Conservation (phyloP, 2,113 vertebrate genomes). For the Oncorhynchus keta region DNA sequence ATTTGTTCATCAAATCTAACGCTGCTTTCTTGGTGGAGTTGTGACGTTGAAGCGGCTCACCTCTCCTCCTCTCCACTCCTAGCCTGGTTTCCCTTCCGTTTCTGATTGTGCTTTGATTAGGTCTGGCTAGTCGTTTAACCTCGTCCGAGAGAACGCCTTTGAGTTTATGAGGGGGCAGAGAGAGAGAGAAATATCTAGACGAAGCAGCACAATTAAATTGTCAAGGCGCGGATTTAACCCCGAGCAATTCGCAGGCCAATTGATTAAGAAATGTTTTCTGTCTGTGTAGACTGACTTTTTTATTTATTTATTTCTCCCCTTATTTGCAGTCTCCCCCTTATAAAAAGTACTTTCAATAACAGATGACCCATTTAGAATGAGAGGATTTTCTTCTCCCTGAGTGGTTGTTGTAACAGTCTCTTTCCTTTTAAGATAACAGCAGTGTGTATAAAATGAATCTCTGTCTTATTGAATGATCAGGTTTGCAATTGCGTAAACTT, state of each 20-base stretch:
- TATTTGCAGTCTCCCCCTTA: slow-evolving; percentile 33
- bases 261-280: slow-evolving; percentile 54
- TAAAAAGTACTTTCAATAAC: slow-evolving; percentile 60
- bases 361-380: slow-evolving; percentile 59
- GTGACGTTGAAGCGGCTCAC: slow-evolving; percentile 75
- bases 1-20: slow-evolving; percentile 89
- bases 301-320: slow-evolving; percentile 26
- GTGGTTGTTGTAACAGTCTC: slow-evolving; percentile 30
- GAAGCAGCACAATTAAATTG: slow-evolving; percentile 64
- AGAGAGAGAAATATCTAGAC: neutral
- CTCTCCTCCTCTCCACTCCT: neutral
- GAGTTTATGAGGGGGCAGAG: slow-evolving; percentile 44
- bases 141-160: slow-evolving; percentile 48
- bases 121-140: slow-evolving; percentile 67
- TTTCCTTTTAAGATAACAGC: slow-evolving; percentile 41
- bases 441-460: slow-evolving; percentile 36
- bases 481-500: slow-evolving; percentile 33
- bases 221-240: slow-evolving; percentile 55
- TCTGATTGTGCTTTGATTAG: slow-evolving; percentile 77
- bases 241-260: slow-evolving; percentile 46
- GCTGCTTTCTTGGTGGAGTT: slow-evolving; percentile 76
- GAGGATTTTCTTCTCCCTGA: slow-evolving; percentile 39
- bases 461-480: slow-evolving; percentile 35
- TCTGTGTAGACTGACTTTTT: slow-evolving; percentile 34
- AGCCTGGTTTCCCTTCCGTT: slow-evolving; percentile 60